A percentile compares a stretch with the other conserved stretches of the same genome.
phyloP scores from a whole-genome alignment of 2,888 invertebrate species.

The Heliconius ismenius region DNA sequence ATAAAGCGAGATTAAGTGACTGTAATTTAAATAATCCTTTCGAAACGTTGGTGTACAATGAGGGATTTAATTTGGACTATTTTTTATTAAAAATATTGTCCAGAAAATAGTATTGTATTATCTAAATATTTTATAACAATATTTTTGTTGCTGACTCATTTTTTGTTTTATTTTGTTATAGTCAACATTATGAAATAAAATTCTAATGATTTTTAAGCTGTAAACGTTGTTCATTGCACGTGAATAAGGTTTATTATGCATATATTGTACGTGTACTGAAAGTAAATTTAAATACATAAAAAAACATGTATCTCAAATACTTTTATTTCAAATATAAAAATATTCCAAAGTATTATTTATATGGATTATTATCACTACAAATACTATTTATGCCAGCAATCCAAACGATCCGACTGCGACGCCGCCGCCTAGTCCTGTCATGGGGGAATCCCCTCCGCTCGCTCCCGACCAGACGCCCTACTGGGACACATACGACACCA shows the following conservation, averaged over 20 bases:
- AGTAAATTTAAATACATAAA: background rate
- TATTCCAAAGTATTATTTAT: background rate
- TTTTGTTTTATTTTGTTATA: background rate
- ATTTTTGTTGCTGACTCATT: background rate
- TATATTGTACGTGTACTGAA: no score
- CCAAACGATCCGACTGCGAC: slow-evolving; percentile 83
- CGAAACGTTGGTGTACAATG: slow-evolving; percentile 18
- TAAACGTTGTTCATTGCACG: background rate
- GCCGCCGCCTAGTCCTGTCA: slow-evolving; percentile 79
- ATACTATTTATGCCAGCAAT: slow-evolving; percentile 61
- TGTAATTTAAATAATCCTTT: slow-evolving; percentile 44
- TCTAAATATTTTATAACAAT: background rate
- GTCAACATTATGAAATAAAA: background rate
- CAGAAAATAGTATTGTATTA: background rate
- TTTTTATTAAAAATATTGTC: slow-evolving; percentile 23
- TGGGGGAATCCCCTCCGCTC: slow-evolving; percentile 67
- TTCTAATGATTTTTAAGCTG: background rate
- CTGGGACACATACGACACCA: slow-evolving; percentile 95
- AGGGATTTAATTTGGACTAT: slow-evolving; percentile 26
- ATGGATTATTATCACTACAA: slow-evolving; percentile 1
- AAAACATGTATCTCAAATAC: background rate
- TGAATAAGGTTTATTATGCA: background rate
- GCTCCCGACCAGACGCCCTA: slow-evolving; percentile 84
- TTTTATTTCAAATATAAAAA: background rate
- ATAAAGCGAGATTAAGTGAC: slow-evolving; percentile 40